These are phyloP conservation scores for Popillia japonica DNA, from an alignment of 1,140 invertebrate genomes.

Conservation along the genomic window DNA sequence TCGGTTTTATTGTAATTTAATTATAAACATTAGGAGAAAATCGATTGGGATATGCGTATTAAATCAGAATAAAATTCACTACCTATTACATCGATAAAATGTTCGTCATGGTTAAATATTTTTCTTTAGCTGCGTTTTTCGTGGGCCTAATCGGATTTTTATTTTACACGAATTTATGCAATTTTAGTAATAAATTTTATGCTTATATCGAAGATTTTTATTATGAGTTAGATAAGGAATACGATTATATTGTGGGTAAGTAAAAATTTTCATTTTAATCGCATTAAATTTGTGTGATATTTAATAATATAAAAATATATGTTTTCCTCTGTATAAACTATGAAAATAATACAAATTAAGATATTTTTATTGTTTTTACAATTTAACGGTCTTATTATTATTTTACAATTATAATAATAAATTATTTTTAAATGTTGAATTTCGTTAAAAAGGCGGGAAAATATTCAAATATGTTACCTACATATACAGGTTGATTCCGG, in stretches of 20 bases:
- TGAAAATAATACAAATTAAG: too few species aligned
- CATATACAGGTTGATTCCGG: not conserved
- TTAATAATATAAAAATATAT: not conserved
- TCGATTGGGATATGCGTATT: not conserved
- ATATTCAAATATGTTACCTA: not conserved
- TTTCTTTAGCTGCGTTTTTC: not conserved
- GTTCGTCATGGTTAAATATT: not conserved
- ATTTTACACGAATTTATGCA: not conserved
- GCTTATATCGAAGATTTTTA: not conserved
- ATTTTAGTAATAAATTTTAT: not conserved
- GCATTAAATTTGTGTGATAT: not conserved
- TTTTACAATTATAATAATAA: not conserved
- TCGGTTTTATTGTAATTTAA: not conserved
- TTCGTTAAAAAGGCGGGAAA: not conserved
- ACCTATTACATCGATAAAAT: not conserved
- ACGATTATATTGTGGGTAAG: conserved; percentile 41
- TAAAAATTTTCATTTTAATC: conserved; percentile 14
- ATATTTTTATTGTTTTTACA: not conserved
- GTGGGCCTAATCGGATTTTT: not conserved
- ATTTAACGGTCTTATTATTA: too few species aligned
- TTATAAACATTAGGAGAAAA: not conserved
- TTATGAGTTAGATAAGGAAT: not conserved
- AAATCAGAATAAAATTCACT: not conserved
- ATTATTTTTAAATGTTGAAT: not conserved
- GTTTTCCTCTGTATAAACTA: too few species aligned